phyloP scores from a whole-genome alignment of 2,113 vertebrate genomes.

The Thymallus thymallus region DNA sequence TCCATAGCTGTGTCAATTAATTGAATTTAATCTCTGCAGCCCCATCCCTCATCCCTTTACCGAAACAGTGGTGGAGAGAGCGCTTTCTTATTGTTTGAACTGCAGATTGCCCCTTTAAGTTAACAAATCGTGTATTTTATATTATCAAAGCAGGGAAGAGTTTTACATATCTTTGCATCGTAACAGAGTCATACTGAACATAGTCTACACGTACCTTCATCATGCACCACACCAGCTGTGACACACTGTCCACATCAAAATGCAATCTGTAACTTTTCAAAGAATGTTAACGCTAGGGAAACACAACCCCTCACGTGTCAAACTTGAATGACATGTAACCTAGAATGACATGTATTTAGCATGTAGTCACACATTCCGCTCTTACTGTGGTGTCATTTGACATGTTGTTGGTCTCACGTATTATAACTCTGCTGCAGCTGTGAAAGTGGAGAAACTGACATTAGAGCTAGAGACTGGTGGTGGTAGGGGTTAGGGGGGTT shows the following conservation, averaged over 20 bases:
- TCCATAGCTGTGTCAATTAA: neutral
- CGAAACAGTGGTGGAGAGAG: neutral
- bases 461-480: neutral
- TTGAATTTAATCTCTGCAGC: neutral
- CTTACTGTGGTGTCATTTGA: slow-evolving; percentile 16
- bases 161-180: no score
- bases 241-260: slow-evolving; percentile 26
- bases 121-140: no score
- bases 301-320: neutral
- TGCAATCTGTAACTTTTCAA: slow-evolving; percentile 1
- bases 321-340: slow-evolving; percentile 10
- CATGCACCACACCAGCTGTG: neutral
- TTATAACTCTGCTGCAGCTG: slow-evolving; percentile 21
- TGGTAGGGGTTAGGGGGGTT: neutral
- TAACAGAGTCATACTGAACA: neutral
- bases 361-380: slow-evolving; percentile 6
- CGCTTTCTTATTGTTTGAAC: no score
- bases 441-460: slow-evolving; percentile 19
- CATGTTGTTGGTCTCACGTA: slow-evolving; percentile 17
- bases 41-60: neutral
- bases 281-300: neutral
- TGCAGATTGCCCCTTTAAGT: no score
- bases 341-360: slow-evolving; percentile 27
- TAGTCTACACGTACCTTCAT: neutral
- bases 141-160: no score